Evolutionary conservation across 2,888 invertebrate species (phyloP).

Genomic region (Creontiades dilutus): DNA sequence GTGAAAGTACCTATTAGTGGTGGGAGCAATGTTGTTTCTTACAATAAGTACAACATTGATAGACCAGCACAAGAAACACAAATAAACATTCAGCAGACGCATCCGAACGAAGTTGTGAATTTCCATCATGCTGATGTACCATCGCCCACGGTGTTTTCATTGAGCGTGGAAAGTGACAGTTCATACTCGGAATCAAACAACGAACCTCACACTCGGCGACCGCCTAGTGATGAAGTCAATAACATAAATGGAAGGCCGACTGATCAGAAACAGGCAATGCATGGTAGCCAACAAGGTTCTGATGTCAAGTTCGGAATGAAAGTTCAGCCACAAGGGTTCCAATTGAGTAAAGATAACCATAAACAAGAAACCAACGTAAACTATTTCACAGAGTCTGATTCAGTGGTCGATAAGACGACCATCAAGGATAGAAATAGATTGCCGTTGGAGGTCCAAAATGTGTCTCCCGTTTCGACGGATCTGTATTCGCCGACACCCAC

Average conservation of each 20-base stretch:
- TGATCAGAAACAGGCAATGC: background rate
- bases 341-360: conserved; percentile 9
- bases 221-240: background rate
- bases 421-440: conserved; percentile 34
- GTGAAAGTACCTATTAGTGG: conserved; percentile 75
- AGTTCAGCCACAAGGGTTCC: conserved; percentile 36
- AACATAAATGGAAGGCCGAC: background rate
- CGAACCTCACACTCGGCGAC: background rate
- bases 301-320: background rate
- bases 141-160: background rate
- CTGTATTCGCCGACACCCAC: conserved; percentile 51
- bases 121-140: conserved; percentile 2
- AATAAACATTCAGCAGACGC: background rate
- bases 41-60: conserved; percentile 31
- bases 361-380: conserved; percentile 2
- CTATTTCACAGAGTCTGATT: conserved; percentile 22
- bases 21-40: background rate
- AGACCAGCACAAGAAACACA: background rate
- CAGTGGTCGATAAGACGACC: background rate
- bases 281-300: background rate
- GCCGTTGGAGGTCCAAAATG: background rate
- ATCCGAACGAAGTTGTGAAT: conserved; percentile 39
- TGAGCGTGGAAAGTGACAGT: background rate
- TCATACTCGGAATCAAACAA: conserved; percentile 1
- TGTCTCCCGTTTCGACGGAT: conserved; percentile 60